A percentile compares a stretch with the other conserved stretches of the same genome.
phyloP scores from a whole-genome alignment of 2,113 vertebrate species.

The Perognathus longimembris region DNA sequence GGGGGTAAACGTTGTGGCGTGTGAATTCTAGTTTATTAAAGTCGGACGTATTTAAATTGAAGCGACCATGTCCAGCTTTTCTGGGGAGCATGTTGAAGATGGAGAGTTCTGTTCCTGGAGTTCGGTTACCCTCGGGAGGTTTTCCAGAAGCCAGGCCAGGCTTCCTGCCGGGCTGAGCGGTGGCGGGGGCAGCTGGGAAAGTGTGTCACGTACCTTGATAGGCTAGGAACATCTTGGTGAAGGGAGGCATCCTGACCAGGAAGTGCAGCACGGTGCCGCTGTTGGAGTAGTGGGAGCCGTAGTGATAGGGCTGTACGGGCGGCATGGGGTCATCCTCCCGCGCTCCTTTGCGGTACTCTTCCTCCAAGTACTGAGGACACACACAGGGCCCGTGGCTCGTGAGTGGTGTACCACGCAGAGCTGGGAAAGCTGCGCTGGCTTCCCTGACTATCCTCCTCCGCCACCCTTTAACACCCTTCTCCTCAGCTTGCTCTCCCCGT shows the following conservation, averaged over 20 bases:
- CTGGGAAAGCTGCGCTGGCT: neutral
- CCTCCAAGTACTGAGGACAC: slow-evolving; percentile 94
- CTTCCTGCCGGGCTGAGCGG: neutral
- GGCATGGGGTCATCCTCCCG: slow-evolving; percentile 99
- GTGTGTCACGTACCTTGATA: slow-evolving; percentile 93
- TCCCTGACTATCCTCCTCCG: neutral
- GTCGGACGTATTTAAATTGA: neutral
- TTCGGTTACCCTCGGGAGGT: neutral
- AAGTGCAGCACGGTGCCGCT: slow-evolving; percentile 99
- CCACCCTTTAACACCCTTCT: fast-evolving
- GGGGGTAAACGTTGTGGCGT: neutral
- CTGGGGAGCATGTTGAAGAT: neutral
- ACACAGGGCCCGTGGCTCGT: neutral
- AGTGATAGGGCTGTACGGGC: slow-evolving; percentile 98
- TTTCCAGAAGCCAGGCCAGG: neutral
- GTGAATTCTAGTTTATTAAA: slow-evolving; percentile 29
- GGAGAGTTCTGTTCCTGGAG: neutral
- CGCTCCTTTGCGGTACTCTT: slow-evolving; percentile 96
- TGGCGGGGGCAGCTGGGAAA: neutral
- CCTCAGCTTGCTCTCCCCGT: neutral
- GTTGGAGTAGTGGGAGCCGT: slow-evolving; percentile 99
- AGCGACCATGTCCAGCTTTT: neutral
- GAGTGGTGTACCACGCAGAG: neutral
- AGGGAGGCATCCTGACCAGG: slow-evolving; percentile 97
- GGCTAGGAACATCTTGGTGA: slow-evolving; percentile 99